Conservation (phyloP, 2,797 vertebrate species). For the Neoniphon sammara region DNA sequence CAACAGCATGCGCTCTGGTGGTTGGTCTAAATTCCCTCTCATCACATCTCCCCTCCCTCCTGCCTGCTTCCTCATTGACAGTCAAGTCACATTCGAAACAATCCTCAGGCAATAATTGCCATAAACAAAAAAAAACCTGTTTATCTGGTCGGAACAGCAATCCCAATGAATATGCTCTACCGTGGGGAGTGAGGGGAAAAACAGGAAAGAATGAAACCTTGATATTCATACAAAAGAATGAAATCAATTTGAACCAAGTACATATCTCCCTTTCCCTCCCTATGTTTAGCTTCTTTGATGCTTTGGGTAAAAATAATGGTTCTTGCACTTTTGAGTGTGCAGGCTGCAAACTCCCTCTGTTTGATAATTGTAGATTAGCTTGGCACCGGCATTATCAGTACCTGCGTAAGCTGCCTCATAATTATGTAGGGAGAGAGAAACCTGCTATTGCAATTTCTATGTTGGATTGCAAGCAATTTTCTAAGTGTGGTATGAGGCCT, state of each 20-base stretch:
- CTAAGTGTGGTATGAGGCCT: slow-evolving; percentile 32
- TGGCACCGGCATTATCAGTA: slow-evolving; percentile 63
- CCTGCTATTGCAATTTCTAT: slow-evolving; percentile 26
- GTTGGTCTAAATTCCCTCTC: slow-evolving; percentile 67
- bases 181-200: slow-evolving; percentile 61
- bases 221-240: slow-evolving; percentile 81
- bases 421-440: slow-evolving; percentile 68
- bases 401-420: slow-evolving; percentile 70
- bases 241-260: slow-evolving; percentile 80
- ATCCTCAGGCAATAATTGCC: slow-evolving; percentile 85
- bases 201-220: slow-evolving; percentile 73
- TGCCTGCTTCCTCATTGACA: slow-evolving; percentile 77
- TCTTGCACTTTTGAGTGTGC: slow-evolving; percentile 62
- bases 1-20: slow-evolving; percentile 56
- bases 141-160: slow-evolving; percentile 83
- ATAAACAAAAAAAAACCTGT: slow-evolving; percentile 80
- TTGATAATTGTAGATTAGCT: slow-evolving; percentile 77
- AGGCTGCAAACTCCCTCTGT: slow-evolving; percentile 57
- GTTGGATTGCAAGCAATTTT: slow-evolving; percentile 29
- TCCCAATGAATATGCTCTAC: slow-evolving; percentile 75
- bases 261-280: slow-evolving; percentile 52
- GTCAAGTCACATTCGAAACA: slow-evolving; percentile 81
- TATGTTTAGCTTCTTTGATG: slow-evolving; percentile 64
- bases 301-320: slow-evolving; percentile 56
- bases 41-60: slow-evolving; percentile 58